Conservation (phyloP, 1,140 invertebrate genomes). For the Acyrthosiphon pisum region DNA sequence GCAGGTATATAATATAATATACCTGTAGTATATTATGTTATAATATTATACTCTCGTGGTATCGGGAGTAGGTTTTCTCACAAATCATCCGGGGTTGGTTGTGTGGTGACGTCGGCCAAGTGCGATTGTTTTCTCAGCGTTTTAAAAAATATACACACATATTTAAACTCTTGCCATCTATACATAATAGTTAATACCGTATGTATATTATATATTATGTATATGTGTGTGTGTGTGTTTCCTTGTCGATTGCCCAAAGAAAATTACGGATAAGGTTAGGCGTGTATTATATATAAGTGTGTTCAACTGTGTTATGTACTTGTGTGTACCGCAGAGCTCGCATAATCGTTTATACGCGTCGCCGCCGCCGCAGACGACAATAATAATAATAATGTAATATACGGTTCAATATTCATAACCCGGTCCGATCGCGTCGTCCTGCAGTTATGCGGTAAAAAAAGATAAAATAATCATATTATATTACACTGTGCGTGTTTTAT, state of each 20-base stretch:
- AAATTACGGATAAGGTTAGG: slow-evolving; percentile 10
- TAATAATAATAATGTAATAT: neutral
- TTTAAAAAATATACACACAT: neutral
- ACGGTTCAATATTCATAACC: neutral
- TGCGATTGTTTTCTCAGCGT: slow-evolving; percentile 16
- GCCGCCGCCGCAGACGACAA: neutral
- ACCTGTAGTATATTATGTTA: neutral
- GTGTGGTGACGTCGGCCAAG: neutral
- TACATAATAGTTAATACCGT: neutral
- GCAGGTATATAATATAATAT: neutral
- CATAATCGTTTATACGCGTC: neutral
- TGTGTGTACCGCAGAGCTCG: neutral
- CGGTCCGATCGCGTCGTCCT: neutral
- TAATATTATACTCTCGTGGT: neutral
- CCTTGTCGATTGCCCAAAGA: neutral
- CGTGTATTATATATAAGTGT: neutral
- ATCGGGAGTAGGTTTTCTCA: neutral
- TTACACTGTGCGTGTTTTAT: neutral
- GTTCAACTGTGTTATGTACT: neutral
- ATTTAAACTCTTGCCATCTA: neutral
- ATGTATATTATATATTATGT: neutral
- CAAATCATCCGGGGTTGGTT: neutral
- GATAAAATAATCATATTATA: slow-evolving; percentile 9
- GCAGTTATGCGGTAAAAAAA: neutral
- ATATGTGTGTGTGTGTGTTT: neutral